phyloP scores from a whole-genome alignment of 2,888 invertebrate species.

The Sinotaia quadrata region DNA sequence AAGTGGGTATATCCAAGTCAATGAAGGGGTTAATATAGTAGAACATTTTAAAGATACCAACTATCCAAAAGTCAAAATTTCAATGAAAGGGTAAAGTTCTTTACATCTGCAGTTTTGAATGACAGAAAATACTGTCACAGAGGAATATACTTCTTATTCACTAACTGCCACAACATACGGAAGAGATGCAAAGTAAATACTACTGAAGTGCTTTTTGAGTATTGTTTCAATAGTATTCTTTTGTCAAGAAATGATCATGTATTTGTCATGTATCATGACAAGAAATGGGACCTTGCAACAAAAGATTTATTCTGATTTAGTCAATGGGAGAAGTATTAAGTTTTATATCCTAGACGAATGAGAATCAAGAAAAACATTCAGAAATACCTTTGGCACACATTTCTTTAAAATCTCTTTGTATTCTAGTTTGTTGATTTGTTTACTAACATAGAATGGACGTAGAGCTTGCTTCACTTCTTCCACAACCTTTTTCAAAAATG shows the following conservation, averaged over 20 bases:
- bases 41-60: too few species aligned
- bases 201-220: neutral
- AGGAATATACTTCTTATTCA: too few species aligned
- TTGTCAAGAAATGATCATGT: neutral
- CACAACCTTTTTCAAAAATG: constrained; percentile 96
- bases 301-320: neutral
- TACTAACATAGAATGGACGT: constrained; percentile 95
- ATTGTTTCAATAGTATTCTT: neutral
- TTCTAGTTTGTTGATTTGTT: constrained; percentile 93
- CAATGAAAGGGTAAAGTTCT: too few species aligned
- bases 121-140: too few species aligned
- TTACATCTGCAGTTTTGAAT: too few species aligned
- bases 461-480: constrained; percentile 96
- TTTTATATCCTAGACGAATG: neutral
- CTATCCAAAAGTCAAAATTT: too few species aligned
- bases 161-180: too few species aligned
- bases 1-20: too few species aligned
- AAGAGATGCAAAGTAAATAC: too few species aligned
- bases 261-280: neutral
- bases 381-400: constrained; percentile 93
- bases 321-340: neutral
- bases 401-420: constrained; percentile 97
- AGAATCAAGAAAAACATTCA: too few species aligned
- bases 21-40: too few species aligned
- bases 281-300: neutral